Conservation (phyloP, 2,113 vertebrate genomes). For the Petromus typicus region DNA sequence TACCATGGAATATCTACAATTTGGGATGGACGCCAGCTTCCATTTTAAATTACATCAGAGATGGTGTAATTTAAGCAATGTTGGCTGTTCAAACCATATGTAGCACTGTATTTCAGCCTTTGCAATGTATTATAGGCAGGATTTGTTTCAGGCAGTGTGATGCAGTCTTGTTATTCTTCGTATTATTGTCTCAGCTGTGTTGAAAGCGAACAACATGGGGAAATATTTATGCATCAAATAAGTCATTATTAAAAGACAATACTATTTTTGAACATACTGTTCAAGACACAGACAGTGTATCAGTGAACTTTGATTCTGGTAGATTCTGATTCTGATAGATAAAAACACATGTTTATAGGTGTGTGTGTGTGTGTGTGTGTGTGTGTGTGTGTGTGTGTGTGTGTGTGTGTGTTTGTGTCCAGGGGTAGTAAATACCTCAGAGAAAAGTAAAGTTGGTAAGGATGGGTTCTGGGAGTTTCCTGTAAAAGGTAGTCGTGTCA, state of each 20-base stretch:
- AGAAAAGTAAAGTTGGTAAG: neutral
- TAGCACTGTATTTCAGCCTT: neutral
- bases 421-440: neutral
- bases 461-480: neutral
- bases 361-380: no score
- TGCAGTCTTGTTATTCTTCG: neutral
- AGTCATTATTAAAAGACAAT: neutral
- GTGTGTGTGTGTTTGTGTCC: neutral
- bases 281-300: neutral
- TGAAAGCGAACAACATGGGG: slow-evolving; percentile 8
- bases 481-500: neutral
- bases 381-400: no score
- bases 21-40: neutral
- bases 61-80: neutral
- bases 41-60: neutral
- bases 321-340: slow-evolving; percentile 1
- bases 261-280: neutral
- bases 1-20: neutral
- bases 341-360: neutral
- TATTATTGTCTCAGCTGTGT: neutral
- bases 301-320: neutral
- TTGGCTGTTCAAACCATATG: neutral
- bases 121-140: neutral
- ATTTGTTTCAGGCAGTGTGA: neutral
- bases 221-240: neutral